Percentiles rank a stretch among this genome's conserved stretches.
phyloP scores from a whole-genome alignment of 2,888 invertebrate genomes.

The Meta bourneti region DNA sequence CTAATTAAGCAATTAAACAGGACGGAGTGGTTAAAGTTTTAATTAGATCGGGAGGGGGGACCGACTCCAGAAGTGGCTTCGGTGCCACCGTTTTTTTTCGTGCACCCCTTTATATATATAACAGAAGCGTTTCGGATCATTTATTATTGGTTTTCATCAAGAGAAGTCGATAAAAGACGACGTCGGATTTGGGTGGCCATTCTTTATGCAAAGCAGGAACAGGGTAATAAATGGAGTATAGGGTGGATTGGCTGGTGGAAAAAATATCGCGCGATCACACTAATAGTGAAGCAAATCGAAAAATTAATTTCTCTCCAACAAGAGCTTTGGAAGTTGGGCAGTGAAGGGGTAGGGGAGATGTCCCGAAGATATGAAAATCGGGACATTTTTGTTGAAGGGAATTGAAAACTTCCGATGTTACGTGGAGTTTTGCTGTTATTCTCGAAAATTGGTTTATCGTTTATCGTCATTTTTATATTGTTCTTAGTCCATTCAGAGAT shows the following conservation, averaged over 20 bases:
- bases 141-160: slow-evolving; percentile 73
- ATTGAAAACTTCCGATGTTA: slow-evolving; percentile 7
- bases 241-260: not conserved
- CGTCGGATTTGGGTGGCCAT: slow-evolving; percentile 56
- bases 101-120: slow-evolving; percentile 21
- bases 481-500: too few relatives aligned
- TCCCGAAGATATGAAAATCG: slow-evolving; percentile 4
- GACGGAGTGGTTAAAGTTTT: slow-evolving; percentile 75
- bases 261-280: slow-evolving; percentile 48
- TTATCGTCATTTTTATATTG: not conserved
- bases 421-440: not conserved
- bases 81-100: slow-evolving; percentile 27
- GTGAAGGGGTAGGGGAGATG: slow-evolving; percentile 15
- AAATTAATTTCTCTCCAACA: slow-evolving; percentile 64
- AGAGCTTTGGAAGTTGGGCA: slow-evolving; percentile 8
- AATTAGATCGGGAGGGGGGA: slow-evolving; percentile 58
- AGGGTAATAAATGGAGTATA: slow-evolving; percentile 26
- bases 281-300: slow-evolving; percentile 73
- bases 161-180: slow-evolving; percentile 71
- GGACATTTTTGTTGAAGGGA: not conserved
- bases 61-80: slow-evolving; percentile 10
- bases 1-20: slow-evolving; percentile 76
- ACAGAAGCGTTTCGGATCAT: slow-evolving; percentile 48
- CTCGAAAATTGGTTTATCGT: not conserved
- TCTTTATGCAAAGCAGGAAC: slow-evolving; percentile 71